Evolutionary conservation across 1,140 invertebrate species (phyloP).

Genomic region (Coenobita brevimanus): DNA sequence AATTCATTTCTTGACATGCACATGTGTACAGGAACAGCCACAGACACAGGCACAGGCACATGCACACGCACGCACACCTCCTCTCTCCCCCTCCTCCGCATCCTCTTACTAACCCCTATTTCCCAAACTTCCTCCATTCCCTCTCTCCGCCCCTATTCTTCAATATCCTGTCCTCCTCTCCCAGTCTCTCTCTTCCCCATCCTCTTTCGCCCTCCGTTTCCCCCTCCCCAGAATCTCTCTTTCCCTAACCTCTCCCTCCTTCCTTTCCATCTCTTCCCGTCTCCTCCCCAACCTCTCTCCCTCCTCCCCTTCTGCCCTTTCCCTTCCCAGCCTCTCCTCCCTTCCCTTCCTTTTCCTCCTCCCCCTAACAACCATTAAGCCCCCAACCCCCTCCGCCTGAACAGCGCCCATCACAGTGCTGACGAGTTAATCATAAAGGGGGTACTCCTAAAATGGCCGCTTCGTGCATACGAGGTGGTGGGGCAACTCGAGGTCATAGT

Average conservation of each 20-base stretch:
- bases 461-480: background rate
- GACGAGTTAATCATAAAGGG: slow-evolving; percentile 53
- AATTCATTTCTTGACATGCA: background rate
- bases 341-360: background rate
- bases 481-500: background rate
- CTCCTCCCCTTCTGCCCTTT: background rate
- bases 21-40: no score
- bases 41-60: no score
- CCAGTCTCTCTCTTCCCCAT: background rate
- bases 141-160: background rate
- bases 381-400: slow-evolving; percentile 21
- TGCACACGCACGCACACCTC: background rate
- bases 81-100: background rate
- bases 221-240: background rate
- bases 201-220: background rate
- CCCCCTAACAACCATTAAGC: slow-evolving; percentile 47
- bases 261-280: background rate
- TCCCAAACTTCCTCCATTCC: background rate
- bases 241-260: background rate
- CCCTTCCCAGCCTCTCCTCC: background rate
- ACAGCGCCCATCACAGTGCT: slow-evolving; percentile 48
- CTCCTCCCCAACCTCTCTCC: background rate
- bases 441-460: slow-evolving; percentile 32
- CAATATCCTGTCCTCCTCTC: background rate
- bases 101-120: background rate